Base-by-base conservation (phyloP, 1,140 invertebrate species). In the Scaptomyza hsui region DNA sequence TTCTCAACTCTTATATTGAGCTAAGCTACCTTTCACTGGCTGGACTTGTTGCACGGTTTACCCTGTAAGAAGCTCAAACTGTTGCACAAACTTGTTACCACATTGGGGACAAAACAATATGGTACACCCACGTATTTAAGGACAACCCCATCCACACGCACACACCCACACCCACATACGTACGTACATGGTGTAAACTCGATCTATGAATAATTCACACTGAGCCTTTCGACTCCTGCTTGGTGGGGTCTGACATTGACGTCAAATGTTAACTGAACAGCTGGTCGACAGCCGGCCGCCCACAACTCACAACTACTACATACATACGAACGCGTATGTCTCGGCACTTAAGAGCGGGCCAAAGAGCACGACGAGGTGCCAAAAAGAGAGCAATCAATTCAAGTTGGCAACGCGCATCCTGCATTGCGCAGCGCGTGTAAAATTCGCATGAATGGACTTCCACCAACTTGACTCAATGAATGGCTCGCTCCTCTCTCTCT, bases 341-440 rank as follows among this genome's bases (percentile, higher is more conserved):
- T 13, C 37, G 24, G 47, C 24, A 56, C 47, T 72, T 72, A 80
- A 79, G 70, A 80, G 47, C 42, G 7, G 47, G 10, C 42, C 41
- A 16, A 68, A 72, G 70, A 76, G 71, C 61, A 48, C 18, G 13
- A 48, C 18, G 7, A 42, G 41, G 41, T 16, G 15, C 7, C n/a
- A 16, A 60, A 60, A 75, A 59, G 59, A 73, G 51, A 59, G 55
- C 53, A 53, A 44, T 13, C 24, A 16, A n/a, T n/a, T n/a, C 16
- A 15, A 2, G 41, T 56, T 48, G 51, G 73, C 71, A 67, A 59
- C 55, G 85, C 85, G 85, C 85, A 89, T 89, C 86, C 86, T 89
- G 75, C 68, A 73, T 59, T 62, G 86, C 85, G 85, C 85, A 89
- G 74, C 86, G 86, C 74, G 85, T 89, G 85, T 65, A 86, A 86